These are phyloP conservation scores for Bombus soroeensis DNA, from an alignment of 1,140 invertebrate genomes.

Conservation along the genomic window DNA sequence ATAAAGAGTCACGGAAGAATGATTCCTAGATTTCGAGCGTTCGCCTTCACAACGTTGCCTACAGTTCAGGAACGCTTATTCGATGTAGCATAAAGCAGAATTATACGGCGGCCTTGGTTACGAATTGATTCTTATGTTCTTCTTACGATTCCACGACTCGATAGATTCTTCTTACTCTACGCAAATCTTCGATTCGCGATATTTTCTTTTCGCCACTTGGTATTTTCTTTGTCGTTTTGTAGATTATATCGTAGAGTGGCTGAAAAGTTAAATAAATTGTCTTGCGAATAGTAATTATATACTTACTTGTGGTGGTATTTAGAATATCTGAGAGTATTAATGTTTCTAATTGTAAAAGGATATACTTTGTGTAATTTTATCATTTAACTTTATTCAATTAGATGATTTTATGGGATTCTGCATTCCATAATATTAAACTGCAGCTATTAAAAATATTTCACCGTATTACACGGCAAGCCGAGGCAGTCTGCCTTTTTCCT, in stretches of 20 bases:
- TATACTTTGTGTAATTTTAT: neutral
- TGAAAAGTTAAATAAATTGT: neutral
- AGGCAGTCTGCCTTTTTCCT: neutral
- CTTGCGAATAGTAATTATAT: neutral
- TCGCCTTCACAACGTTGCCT: neutral
- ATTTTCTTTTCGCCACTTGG: too few species aligned
- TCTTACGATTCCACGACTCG: conserved; percentile 29
- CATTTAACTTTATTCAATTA: neutral
- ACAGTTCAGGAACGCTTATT: conserved; percentile 1
- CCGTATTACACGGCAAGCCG: neutral
- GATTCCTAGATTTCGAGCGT: conserved; percentile 44
- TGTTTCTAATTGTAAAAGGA: neutral
- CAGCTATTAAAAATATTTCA: neutral
- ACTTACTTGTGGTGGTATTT: neutral
- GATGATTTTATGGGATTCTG: neutral
- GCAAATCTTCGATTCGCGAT: too few species aligned
- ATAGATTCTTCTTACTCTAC: too few species aligned
- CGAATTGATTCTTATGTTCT: conserved; percentile 56
- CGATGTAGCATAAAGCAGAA: conserved; percentile 47
- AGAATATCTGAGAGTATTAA: neutral
- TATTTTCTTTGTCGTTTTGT: neutral
- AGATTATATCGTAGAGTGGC: neutral
- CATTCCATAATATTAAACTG: neutral
- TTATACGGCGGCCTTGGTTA: neutral
- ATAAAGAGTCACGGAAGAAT: conserved; percentile 66